Percentiles rank a stretch among this genome's conserved stretches.
phyloP scores from a whole-genome alignment of 2,113 vertebrate genomes.

The Hemicordylus capensis region DNA sequence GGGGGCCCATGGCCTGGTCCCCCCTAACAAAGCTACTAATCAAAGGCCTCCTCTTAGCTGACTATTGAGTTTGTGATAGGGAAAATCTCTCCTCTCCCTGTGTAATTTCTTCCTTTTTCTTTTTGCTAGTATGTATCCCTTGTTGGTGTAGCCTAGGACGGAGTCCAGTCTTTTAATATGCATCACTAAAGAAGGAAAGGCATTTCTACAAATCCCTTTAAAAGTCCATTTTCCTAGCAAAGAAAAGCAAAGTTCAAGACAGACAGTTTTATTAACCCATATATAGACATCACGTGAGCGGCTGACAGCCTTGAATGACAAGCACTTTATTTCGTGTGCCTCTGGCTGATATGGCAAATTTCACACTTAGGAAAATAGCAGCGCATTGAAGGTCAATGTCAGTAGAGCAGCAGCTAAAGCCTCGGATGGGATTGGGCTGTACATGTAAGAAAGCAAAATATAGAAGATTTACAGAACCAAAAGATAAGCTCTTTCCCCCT shows the following conservation, averaged over 20 bases:
- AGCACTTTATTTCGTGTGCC: constrained; percentile 11
- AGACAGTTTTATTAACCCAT: constrained; percentile 17
- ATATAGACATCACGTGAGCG: not conserved
- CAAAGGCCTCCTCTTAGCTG: no score
- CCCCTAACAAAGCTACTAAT: no score
- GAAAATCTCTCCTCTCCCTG: no score
- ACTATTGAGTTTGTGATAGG: not conserved
- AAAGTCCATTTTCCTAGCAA: not conserved
- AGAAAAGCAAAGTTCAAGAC: not conserved
- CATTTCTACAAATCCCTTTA: not conserved
- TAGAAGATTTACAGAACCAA: not conserved
- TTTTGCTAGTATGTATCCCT: not conserved
- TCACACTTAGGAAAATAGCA: constrained; percentile 25
- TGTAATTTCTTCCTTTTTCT: no score
- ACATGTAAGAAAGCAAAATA: not conserved
- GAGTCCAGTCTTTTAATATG: not conserved
- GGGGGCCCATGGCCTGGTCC: no score
- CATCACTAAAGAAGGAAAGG: not conserved
- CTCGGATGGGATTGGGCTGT: not conserved
- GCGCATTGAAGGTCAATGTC: constrained; percentile 3
- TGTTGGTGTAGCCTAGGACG: not conserved
- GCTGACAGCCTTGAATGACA: constrained; percentile 26
- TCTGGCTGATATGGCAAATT: constrained; percentile 18
- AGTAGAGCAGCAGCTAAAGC: not conserved
- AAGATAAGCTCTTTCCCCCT: not conserved